A percentile compares a stretch with the other conserved stretches of the same genome.
phyloP scores from a whole-genome alignment of 2,113 vertebrate genomes.

The Micromys minutus region DNA sequence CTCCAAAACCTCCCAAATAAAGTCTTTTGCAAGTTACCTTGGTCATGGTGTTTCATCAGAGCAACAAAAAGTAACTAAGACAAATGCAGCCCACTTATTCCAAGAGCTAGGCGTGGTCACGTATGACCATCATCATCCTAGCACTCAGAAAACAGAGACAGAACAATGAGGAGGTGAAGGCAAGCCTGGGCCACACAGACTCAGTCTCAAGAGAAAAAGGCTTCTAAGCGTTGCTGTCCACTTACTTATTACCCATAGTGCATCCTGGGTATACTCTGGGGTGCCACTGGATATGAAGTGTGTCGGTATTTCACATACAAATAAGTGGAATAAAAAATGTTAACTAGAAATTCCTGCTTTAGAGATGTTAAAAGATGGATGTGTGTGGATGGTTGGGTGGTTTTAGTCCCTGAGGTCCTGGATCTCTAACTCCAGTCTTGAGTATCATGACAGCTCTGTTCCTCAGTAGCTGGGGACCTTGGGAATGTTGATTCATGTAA shows the following conservation, averaged over 20 bases:
- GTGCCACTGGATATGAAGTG: not conserved
- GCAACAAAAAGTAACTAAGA: not conserved
- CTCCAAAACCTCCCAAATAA: not conserved
- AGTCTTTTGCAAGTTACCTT: not conserved
- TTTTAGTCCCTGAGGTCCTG: fast-evolving
- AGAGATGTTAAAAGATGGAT: slow-evolving; percentile 3
- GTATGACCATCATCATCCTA: not conserved
- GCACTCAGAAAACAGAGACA: too few relatives aligned
- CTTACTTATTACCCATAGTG: not conserved
- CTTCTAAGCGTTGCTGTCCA: not conserved
- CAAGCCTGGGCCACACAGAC: not conserved
- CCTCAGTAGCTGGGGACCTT: not conserved
- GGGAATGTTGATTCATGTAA: not conserved
- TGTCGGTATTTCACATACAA: not conserved
- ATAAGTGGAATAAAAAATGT: not conserved
- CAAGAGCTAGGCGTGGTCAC: not conserved
- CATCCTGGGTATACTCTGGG: not conserved
- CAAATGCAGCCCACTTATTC: not conserved
- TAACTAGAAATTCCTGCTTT: not conserved
- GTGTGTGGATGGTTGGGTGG: not conserved
- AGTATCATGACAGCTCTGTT: not conserved
- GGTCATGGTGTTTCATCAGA: not conserved
- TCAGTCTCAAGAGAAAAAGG: not conserved
- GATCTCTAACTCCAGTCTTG: not conserved
- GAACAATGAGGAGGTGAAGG: not conserved